Evolutionary conservation across 1,140 invertebrate species (phyloP).

Genomic region (Heliconius himera): DNA sequence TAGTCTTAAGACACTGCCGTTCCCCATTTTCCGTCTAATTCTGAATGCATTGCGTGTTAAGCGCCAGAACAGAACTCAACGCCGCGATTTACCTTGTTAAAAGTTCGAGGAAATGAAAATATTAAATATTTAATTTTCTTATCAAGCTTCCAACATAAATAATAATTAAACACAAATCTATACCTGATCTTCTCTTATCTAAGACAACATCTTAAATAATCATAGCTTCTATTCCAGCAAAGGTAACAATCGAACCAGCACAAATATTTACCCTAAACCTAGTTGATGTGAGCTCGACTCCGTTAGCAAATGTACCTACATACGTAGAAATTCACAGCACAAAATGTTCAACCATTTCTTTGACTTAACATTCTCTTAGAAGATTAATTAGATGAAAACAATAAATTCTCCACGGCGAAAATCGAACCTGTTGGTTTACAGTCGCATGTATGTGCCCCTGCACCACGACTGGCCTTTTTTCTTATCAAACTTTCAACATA

Average conservation of each 20-base stretch:
- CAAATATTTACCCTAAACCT: background rate
- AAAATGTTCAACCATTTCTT: background rate
- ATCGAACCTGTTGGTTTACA: too few species aligned
- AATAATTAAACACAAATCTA: background rate
- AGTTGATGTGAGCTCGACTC: background rate
- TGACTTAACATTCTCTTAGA: background rate
- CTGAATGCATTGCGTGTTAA: too few species aligned
- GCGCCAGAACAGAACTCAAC: too few species aligned
- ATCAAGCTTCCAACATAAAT: background rate
- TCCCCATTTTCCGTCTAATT: too few species aligned
- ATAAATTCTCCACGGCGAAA: background rate
- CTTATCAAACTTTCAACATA: too few species aligned
- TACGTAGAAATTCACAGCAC: background rate
- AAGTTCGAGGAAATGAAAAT: too few species aligned
- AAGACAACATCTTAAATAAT: background rate
- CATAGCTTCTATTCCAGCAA: background rate
- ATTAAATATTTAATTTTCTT: too few species aligned
- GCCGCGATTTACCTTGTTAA: too few species aligned
- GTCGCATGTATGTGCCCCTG: too few species aligned
- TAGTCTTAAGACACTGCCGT: too few species aligned
- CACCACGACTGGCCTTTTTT: too few species aligned
- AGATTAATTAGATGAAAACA: background rate
- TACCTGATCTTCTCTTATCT: background rate
- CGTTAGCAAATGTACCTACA: background rate
- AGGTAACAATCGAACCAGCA: background rate